phyloP scores from a whole-genome alignment of 2,113 vertebrate genomes.

The Apaloderma vittatum region DNA sequence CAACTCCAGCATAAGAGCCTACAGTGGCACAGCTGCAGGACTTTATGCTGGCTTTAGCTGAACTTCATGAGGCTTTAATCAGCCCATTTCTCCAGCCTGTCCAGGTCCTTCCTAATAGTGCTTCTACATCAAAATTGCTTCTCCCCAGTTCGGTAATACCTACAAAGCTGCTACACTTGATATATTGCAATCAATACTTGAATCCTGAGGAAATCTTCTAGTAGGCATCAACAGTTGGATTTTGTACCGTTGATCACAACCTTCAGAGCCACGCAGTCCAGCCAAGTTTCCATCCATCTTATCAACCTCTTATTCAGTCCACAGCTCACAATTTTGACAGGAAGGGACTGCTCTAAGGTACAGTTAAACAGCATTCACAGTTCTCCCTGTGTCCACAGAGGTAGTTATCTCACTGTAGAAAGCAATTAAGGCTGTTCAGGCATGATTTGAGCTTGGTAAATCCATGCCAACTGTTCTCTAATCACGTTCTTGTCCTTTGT shows the following conservation, averaged over 20 bases:
- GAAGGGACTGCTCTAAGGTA: background rate
- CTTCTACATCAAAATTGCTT: background rate
- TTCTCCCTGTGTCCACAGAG: background rate
- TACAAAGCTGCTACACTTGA: background rate
- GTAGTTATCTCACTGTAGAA: background rate
- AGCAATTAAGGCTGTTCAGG: background rate
- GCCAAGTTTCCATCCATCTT: background rate
- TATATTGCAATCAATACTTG: background rate
- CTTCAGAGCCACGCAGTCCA: background rate
- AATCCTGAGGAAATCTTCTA: background rate
- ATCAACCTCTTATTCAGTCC: background rate
- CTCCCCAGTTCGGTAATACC: background rate
- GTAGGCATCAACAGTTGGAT: background rate
- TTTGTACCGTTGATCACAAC: background rate
- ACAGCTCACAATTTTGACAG: background rate
- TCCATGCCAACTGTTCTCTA: background rate
- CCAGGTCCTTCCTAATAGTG: background rate
- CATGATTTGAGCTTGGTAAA: background rate
- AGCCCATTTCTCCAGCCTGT: background rate
- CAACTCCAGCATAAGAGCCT: background rate
- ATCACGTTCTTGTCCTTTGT: fast-evolving
- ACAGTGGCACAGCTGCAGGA: background rate
- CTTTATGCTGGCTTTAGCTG: background rate
- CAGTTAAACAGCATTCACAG: background rate
- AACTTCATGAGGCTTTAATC: background rate